Conservation (phyloP, 2,113 vertebrate genomes). For the human region DNA sequence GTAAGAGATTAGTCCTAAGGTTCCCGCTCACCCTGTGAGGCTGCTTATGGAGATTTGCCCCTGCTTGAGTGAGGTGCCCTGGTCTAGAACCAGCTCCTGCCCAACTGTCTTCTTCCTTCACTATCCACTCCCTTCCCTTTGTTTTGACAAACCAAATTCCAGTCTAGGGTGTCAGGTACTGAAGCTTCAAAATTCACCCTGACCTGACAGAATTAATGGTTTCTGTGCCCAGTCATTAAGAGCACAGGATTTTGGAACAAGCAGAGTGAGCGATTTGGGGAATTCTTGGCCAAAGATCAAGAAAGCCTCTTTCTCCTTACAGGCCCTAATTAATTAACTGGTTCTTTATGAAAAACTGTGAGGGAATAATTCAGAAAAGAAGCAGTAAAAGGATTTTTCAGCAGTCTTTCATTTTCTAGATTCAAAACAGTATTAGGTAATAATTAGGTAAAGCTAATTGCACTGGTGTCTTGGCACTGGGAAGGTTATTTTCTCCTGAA, state of each 20-base stretch:
- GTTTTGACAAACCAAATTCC: neutral
- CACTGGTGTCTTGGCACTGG: neutral
- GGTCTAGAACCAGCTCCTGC: neutral
- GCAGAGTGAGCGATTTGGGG: neutral
- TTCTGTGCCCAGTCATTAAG: neutral
- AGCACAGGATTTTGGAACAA: neutral
- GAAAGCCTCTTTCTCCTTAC: neutral
- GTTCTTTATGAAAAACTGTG: conserved; percentile 31
- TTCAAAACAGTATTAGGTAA: neutral
- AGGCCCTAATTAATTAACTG: conserved; percentile 30
- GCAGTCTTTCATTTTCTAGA: conserved; percentile 34
- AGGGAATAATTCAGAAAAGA: conserved; percentile 15
- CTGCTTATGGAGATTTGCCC: neutral
- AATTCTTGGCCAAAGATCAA: conserved; percentile 33
- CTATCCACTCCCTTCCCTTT: neutral
- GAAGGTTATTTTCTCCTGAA: neutral
- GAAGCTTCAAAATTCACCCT: neutral
- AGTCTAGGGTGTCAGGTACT: neutral
- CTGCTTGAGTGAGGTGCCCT: neutral
- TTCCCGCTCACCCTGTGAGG: neutral
- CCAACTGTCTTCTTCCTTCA: neutral
- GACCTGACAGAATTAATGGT: neutral
- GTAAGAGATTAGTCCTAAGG: neutral
- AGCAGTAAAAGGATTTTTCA: neutral
- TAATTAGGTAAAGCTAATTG: neutral